Conservation (phyloP, 2,113 vertebrate genomes). For the Mormyrus lacerda region DNA sequence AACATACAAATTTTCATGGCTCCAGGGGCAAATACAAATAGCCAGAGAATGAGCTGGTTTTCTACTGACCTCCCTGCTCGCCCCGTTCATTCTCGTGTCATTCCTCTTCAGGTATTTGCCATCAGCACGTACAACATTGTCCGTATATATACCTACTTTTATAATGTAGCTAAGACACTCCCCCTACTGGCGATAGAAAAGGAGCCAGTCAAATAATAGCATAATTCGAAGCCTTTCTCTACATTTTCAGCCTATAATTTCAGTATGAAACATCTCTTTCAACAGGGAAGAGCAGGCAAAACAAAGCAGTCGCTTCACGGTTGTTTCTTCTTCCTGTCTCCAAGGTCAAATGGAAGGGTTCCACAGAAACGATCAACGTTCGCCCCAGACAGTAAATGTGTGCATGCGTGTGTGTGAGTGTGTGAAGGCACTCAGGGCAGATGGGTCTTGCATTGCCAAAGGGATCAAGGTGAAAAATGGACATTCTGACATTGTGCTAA, state of each 20-base stretch:
- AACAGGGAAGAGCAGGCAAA: background rate
- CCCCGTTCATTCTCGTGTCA: constrained; percentile 25
- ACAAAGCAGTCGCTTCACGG: background rate
- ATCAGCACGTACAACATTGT: constrained; percentile 30
- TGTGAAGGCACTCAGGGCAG: background rate
- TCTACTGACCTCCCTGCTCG: constrained; percentile 47
- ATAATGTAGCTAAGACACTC: background rate
- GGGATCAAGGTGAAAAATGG: background rate
- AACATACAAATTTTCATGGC: constrained; percentile 43
- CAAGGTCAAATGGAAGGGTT: background rate
- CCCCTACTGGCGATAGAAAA: background rate
- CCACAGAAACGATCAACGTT: background rate
- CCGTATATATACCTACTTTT: background rate
- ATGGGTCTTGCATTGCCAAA: background rate
- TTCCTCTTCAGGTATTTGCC: constrained; percentile 41
- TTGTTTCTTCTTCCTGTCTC: background rate
- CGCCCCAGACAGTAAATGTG: background rate
- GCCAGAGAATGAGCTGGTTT: constrained; percentile 45
- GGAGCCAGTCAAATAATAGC: background rate
- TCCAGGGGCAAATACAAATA: constrained; percentile 37
- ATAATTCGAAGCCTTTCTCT: background rate
- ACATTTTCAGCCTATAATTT: background rate
- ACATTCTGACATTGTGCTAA: background rate
- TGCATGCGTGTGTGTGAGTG: background rate
- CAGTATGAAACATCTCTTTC: background rate